A percentile compares a stretch with the other conserved stretches of the same genome.
Conservation (phyloP, 2,888 invertebrate genomes). For the Lordiphosa andalusiaca region DNA sequence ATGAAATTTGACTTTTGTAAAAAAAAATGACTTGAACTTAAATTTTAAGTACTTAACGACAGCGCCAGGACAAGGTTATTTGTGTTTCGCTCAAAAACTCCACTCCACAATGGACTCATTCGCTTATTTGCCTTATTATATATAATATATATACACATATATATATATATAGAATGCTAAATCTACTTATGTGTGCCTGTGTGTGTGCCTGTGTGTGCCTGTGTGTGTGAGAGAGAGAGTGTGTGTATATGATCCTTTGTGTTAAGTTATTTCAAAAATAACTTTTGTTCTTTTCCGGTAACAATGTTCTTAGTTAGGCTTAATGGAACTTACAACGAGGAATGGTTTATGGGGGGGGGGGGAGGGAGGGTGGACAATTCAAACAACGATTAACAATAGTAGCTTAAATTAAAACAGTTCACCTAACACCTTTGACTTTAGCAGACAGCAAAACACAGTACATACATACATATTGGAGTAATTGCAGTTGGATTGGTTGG, state of each 20-base stretch:
- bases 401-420: conserved; percentile 1
- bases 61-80: conserved; percentile 1
- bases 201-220: conserved; percentile 1
- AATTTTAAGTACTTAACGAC: conserved; percentile 43
- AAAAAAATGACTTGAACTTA: conserved; percentile 53
- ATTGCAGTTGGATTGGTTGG: conserved; percentile 1
- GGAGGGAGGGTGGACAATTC: conserved; percentile 2
- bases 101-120: conserved; percentile 2
- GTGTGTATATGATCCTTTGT: conserved; percentile 15
- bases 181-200: too few relatives aligned
- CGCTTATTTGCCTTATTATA: conserved; percentile 69
- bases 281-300: conserved; percentile 14
- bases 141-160: conserved; percentile 58
- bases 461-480: conserved; percentile 17
- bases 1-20: conserved; percentile 40
- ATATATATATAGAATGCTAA: too few relatives aligned
- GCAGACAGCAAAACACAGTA: neutral
- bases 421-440: too few relatives aligned
- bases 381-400: conserved; percentile 16
- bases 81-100: conserved; percentile 22
- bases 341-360: neutral
- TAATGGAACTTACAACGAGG: conserved; percentile 11
- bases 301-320: conserved; percentile 20
- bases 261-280: conserved; percentile 31
- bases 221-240: conserved; percentile 9